Evolutionary conservation across 2,113 vertebrate genomes (phyloP), one percentile per base, ranked within the genome.

Genomic region (Myrmophylax atrothorax): DNA sequence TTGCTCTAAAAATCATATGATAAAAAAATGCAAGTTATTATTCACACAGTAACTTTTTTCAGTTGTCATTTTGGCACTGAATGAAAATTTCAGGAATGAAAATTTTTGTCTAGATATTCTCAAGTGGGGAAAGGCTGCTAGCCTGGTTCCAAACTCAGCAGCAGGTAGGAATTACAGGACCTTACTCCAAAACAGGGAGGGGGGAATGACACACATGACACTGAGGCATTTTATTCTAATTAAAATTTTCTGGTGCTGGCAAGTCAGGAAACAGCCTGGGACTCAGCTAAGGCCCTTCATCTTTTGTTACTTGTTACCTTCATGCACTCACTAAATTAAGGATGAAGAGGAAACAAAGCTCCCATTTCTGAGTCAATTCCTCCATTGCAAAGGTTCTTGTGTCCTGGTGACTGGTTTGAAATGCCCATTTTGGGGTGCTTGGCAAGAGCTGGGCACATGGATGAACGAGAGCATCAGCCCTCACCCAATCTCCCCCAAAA

Each of bases 401-500:
- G 28, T 47, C 24, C 19, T 37, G 42, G 5, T 52, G 46, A 63
- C 26, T 17, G 29, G n/a, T 56, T 62, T 82, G 37, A 63, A 86
- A 46, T 6, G 10, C 18, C 33, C 40, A 20, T 13, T 42, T 58
- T 24, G 47, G n/a, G 37, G 26, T 50, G 49, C 25, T 20, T 78
- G 42, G 19, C 44, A 53, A 25, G 31, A 53, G 28, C 14, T 12
- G 37, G 47, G 47, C 26, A 52, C 10, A 31, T 3, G 6, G 12
- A 37, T 49, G 10, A 4, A 33, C 1, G 0, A 0, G 0, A 53
- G 17, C 37, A 17, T 58, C 33, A 37, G n/a, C 29, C 73, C n/a
- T 77, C 1, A 0, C 23, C 7, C 11, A 3, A 1, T 18, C 17
- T 38, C 15, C 13, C 24, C 73, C 38, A 26, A 22, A 31, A 31